phyloP scores from a whole-genome alignment of 2,888 invertebrate species.

The Phymatocera aterrima region DNA sequence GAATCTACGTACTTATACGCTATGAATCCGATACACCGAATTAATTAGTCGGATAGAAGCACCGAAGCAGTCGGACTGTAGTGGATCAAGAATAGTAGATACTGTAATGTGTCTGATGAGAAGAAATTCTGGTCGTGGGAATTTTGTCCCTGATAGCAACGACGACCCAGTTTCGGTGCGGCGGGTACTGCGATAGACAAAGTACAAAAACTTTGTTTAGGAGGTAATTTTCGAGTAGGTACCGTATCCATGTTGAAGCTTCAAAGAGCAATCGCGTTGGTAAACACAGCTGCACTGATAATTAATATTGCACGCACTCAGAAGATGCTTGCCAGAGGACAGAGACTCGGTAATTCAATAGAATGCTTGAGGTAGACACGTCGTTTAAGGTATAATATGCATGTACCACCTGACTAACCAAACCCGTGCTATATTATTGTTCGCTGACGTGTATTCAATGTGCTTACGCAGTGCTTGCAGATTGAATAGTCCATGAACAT shows the following conservation, averaged over 20 bases:
- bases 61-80: too few species aligned
- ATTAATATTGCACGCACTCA: constrained; percentile 39
- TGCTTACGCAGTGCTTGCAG: background rate
- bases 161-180: background rate
- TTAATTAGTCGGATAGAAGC: background rate
- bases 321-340: constrained; percentile 22
- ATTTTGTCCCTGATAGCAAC: background rate
- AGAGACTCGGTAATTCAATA: constrained; percentile 39
- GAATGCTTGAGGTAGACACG: constrained; percentile 8
- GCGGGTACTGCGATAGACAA: background rate
- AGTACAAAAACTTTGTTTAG: background rate
- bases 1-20: background rate
- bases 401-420: background rate
- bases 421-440: constrained; percentile 2
- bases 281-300: constrained; percentile 34
- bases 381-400: constrained; percentile 3
- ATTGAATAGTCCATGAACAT: background rate
- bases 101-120: background rate
- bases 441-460: constrained; percentile 18
- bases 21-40: background rate
- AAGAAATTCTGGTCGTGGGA: background rate
- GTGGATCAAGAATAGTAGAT: too few species aligned
- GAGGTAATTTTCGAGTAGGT: background rate
- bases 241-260: too few species aligned
- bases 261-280: background rate